A percentile compares a stretch with the other conserved stretches of the same genome.
Evolutionary conservation across 2,113 vertebrate genomes (phyloP).

Genomic region (Anser brachyrhynchus): DNA sequence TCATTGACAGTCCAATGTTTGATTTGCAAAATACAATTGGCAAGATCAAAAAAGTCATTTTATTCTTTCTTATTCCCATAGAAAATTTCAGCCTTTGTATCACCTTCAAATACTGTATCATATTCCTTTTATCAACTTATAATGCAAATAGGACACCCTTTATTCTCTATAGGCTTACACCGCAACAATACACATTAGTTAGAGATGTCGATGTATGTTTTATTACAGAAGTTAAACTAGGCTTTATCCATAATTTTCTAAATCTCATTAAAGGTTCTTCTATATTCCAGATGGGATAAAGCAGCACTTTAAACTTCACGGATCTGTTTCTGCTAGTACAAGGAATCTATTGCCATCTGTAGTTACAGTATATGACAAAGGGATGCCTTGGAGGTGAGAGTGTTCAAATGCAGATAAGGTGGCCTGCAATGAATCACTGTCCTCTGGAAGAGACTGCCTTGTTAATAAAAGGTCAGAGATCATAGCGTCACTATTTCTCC

Average conservation of each 20-base stretch:
- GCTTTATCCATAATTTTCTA: slow-evolving; percentile 65
- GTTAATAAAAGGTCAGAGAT: slow-evolving; percentile 61
- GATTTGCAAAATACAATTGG: slow-evolving; percentile 49
- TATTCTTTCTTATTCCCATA: slow-evolving; percentile 49
- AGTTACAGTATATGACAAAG: slow-evolving; percentile 43
- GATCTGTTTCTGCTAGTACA: slow-evolving; percentile 16
- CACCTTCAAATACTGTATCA: slow-evolving; percentile 55
- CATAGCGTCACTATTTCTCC: slow-evolving; percentile 24
- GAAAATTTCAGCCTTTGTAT: slow-evolving; percentile 63
- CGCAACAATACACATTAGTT: slow-evolving; percentile 30
- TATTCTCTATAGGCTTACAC: slow-evolving; percentile 27
- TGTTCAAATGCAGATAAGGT: slow-evolving; percentile 58
- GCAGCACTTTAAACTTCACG: slow-evolving; percentile 56
- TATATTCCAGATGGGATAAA: slow-evolving; percentile 64
- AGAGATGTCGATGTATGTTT: slow-evolving; percentile 26
- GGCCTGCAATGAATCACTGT: slow-evolving; percentile 55
- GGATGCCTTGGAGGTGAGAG: slow-evolving; percentile 5
- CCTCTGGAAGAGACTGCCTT: slow-evolving; percentile 36
- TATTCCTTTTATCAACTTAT: slow-evolving; percentile 62
- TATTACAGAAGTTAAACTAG: slow-evolving; percentile 59
- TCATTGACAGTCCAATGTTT: neutral
- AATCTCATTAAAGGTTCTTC: slow-evolving; percentile 74
- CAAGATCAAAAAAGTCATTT: slow-evolving; percentile 38
- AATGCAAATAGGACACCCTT: slow-evolving; percentile 61
- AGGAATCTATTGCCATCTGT: slow-evolving; percentile 33